Conservation (phyloP, 2,888 invertebrate genomes). For the Lochmaea capreae region DNA sequence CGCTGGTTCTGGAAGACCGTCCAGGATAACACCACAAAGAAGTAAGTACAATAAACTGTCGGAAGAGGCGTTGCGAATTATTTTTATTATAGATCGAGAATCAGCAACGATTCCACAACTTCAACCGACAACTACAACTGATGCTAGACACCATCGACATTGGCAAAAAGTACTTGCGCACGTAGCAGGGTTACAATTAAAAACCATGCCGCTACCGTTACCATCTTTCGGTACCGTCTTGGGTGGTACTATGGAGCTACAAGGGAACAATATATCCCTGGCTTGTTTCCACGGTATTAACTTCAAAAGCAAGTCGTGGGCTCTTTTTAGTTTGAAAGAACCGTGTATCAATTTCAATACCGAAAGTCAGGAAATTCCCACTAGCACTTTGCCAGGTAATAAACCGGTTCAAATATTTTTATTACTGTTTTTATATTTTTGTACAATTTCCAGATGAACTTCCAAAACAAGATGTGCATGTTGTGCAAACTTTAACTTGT, state of each 20-base stretch:
- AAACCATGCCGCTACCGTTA: conserved; percentile 76
- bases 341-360: conserved; percentile 94
- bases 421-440: neutral
- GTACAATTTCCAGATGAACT: conserved; percentile 44
- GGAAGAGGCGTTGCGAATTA: neutral
- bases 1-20: conserved; percentile 56
- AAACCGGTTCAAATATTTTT: conserved; percentile 6
- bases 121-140: conserved; percentile 40
- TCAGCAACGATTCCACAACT: conserved; percentile 29
- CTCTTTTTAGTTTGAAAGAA: conserved; percentile 91
- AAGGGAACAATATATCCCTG: conserved; percentile 90
- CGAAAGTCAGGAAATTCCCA: conserved; percentile 88
- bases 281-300: conserved; percentile 98
- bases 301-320: conserved; percentile 96
- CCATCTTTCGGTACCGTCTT: conserved; percentile 82
- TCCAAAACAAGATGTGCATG: conserved; percentile 76
- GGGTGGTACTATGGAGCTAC: conserved; percentile 89
- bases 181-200: conserved; percentile 84
- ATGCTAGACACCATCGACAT: conserved; percentile 72
- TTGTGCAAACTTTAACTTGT: conserved; percentile 91
- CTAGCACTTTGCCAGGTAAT: conserved; percentile 68
- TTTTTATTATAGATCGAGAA: conserved; percentile 41
- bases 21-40: conserved; percentile 59
- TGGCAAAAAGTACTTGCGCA: conserved; percentile 91
- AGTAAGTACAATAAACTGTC: conserved; percentile 45